Percentiles rank a stretch among this genome's conserved stretches.
Evolutionary conservation across 2,888 invertebrate species (phyloP).

Genomic region (Octodonta nipae): DNA sequence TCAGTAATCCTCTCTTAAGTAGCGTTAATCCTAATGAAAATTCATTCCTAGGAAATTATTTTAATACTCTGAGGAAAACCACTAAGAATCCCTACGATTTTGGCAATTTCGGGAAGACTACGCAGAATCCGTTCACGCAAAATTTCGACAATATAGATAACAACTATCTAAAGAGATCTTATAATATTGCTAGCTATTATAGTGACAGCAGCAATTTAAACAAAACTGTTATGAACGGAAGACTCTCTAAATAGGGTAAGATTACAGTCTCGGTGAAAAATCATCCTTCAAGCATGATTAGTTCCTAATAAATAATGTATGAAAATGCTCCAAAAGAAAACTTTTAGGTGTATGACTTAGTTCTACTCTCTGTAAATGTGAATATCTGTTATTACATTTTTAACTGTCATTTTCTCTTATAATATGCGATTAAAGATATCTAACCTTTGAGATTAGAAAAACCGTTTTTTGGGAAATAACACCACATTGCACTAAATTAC

Average conservation of each 20-base stretch:
- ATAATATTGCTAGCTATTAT: conserved; percentile 36
- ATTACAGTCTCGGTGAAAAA: no score
- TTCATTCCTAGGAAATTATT: conserved; percentile 33
- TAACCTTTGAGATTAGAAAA: no score
- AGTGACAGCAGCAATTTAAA: conserved; percentile 29
- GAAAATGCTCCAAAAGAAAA: no score
- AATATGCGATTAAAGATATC: no score
- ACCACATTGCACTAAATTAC: no score
- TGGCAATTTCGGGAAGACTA: conserved; percentile 39
- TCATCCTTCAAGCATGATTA: no score
- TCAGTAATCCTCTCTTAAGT: conserved; percentile 9
- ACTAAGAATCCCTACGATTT: conserved; percentile 45
- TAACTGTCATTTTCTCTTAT: no score
- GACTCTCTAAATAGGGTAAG: conserved; percentile 20
- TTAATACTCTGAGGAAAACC: conserved; percentile 36
- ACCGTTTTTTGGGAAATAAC: no score
- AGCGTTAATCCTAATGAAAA: conserved; percentile 34
- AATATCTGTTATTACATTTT: no score
- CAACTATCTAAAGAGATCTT: conserved; percentile 37
- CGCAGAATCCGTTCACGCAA: conserved; percentile 39
- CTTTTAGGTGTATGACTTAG: no score
- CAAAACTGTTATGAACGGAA: conserved; percentile 20
- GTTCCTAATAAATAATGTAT: no score
- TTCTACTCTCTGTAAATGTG: no score
- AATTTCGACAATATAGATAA: conserved; percentile 29